These are phyloP conservation scores for Lagopus leucura DNA, from an alignment of 2,113 vertebrate species.

Conservation along the genomic window DNA sequence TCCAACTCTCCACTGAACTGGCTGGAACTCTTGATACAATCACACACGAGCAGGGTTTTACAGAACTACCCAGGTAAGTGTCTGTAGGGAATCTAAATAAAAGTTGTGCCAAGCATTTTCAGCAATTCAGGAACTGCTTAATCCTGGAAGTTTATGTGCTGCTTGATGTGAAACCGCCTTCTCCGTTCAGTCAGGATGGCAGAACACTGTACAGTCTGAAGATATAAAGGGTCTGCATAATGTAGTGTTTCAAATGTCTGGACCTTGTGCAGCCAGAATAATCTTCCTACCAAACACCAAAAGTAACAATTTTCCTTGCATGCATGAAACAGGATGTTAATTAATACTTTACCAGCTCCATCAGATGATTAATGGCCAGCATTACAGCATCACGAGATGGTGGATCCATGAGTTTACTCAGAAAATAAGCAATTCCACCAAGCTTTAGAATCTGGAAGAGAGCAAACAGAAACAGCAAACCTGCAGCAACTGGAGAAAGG, in stretches of 20 bases:
- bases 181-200: neutral
- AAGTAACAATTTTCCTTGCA: neutral
- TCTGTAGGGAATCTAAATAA: neutral
- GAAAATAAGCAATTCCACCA: conserved; percentile 89
- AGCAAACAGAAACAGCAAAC: neutral
- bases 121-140: neutral
- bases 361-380: conserved; percentile 91
- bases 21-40: neutral
- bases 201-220: neutral
- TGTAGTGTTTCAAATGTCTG: rapidly evolving
- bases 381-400: conserved; percentile 86
- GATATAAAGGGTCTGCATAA: rapidly evolving
- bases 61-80: neutral
- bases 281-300: neutral
- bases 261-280: neutral
- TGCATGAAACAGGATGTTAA: neutral
- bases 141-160: too few relatives aligned
- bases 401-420: conserved; percentile 91
- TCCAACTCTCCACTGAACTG: neutral
- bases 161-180: neutral
- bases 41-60: neutral
- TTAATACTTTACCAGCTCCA: conserved; percentile 86
- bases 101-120: rapidly evolving
- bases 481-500: neutral
- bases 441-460: conserved; percentile 89